Conservation (phyloP, 2,797 vertebrate genomes). For the Coluber constrictor region DNA sequence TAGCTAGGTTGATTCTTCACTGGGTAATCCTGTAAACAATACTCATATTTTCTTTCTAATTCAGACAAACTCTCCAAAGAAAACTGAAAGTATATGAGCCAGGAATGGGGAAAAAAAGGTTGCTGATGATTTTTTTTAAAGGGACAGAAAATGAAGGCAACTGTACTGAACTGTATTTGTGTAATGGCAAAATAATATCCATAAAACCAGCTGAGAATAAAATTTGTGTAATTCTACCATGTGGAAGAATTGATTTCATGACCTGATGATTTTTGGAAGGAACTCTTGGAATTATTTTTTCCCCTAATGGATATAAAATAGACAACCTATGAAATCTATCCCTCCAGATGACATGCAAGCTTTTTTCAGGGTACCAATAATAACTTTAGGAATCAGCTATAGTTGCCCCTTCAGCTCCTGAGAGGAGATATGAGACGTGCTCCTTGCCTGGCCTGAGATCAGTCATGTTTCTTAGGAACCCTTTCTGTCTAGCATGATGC, state of each 20-base stretch:
- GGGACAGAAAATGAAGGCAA: not conserved
- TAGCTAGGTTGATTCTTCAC: not conserved
- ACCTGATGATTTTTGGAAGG: not conserved
- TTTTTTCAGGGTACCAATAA: not conserved
- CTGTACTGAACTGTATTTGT: accelerated
- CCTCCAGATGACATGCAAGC: not conserved
- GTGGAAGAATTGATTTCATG: not conserved
- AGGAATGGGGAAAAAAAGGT: not conserved
- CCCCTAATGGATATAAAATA: not conserved
- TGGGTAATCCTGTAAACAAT: not conserved
- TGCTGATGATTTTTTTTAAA: not conserved
- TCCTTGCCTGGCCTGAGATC: not conserved
- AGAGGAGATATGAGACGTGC: not conserved
- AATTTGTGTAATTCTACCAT: conserved; percentile 5
- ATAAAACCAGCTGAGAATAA: not conserved
- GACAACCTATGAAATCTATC: not conserved
- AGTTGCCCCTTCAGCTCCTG: not conserved
- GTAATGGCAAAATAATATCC: not conserved
- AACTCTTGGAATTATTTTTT: not conserved
- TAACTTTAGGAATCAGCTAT: not conserved
- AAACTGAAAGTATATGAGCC: not conserved
- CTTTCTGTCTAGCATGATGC: not conserved
- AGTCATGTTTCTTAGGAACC: not conserved
- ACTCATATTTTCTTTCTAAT: not conserved
- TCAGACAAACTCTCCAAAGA: not conserved